Conservation (phyloP, 2,888 invertebrate genomes). For the Tiliacea aurago region DNA sequence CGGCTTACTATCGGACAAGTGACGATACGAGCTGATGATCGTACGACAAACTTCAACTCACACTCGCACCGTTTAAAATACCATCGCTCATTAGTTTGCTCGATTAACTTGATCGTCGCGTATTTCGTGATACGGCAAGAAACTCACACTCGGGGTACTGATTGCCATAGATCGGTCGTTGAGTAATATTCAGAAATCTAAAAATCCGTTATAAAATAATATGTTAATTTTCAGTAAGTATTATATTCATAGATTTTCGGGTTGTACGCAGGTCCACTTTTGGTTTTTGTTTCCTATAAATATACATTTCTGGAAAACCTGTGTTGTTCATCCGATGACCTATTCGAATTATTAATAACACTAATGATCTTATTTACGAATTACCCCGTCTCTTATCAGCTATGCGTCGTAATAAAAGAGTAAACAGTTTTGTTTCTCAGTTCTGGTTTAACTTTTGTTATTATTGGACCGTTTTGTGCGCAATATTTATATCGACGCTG, state of each 20-base stretch:
- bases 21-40: too few relatives aligned
- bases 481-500: constrained; percentile 41
- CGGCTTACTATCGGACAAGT: too few relatives aligned
- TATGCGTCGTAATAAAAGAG: constrained; percentile 53
- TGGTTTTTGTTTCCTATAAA: not conserved
- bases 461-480: constrained; percentile 53
- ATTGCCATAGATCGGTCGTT: not conserved
- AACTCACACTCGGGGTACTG: too few relatives aligned
- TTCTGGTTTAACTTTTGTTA: constrained; percentile 59
- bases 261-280: not conserved
- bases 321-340: constrained; percentile 28
- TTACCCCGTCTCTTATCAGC: constrained; percentile 74
- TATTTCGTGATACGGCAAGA: too few relatives aligned
- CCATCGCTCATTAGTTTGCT: too few relatives aligned
- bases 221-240: not conserved
- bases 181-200: not conserved
- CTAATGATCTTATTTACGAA: constrained; percentile 80
- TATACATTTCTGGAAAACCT: constrained; percentile 4
- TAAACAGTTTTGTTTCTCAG: constrained; percentile 58
- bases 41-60: too few relatives aligned
- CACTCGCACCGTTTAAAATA: too few relatives aligned
- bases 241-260: constrained; percentile 9
- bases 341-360: constrained; percentile 36
- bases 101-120: too few relatives aligned
- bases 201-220: not conserved